A percentile compares a stretch with the other conserved stretches of the same genome.
phyloP scores from a whole-genome alignment of 2,888 invertebrate species.

The Spialia ferax region DNA sequence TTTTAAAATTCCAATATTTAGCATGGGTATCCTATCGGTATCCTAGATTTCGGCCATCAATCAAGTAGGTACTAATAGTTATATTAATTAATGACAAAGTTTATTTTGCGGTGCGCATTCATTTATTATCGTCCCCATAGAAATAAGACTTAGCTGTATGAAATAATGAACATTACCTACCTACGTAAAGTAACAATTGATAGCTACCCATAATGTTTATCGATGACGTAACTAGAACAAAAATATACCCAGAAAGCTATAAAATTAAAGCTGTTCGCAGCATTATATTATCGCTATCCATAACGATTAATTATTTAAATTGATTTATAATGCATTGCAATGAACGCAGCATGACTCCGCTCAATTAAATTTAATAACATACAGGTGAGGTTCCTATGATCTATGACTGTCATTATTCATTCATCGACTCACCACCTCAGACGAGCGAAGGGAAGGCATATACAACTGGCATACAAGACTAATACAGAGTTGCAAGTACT shows the following conservation, averaged over 20 bases:
- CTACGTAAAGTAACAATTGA: too few species aligned
- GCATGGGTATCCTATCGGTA: too few species aligned
- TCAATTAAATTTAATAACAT: constrained; percentile 30
- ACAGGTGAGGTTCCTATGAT: constrained; percentile 10
- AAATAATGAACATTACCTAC: too few species aligned
- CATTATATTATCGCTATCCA: constrained; percentile 4
- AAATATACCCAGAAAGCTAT: not conserved
- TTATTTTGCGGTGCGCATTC: too few species aligned
- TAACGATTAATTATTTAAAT: constrained; percentile 20
- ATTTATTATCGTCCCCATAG: too few species aligned
- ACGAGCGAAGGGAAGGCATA: not conserved
- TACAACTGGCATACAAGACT: not conserved
- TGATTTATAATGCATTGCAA: constrained; percentile 29
- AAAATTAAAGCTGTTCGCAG: not conserved
- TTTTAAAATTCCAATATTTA: too few species aligned
- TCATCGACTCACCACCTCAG: constrained; percentile 18
- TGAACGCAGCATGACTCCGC: constrained; percentile 25
- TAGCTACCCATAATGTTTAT: too few species aligned
- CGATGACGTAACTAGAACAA: not conserved
- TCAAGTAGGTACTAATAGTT: too few species aligned
- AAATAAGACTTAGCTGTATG: too few species aligned
- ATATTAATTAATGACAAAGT: too few species aligned
- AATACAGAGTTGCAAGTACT: not conserved
- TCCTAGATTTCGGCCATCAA: too few species aligned
- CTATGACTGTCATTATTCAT: constrained; percentile 29